Conservation (phyloP, 1,140 invertebrate species). For the Apolygus lucorum region DNA sequence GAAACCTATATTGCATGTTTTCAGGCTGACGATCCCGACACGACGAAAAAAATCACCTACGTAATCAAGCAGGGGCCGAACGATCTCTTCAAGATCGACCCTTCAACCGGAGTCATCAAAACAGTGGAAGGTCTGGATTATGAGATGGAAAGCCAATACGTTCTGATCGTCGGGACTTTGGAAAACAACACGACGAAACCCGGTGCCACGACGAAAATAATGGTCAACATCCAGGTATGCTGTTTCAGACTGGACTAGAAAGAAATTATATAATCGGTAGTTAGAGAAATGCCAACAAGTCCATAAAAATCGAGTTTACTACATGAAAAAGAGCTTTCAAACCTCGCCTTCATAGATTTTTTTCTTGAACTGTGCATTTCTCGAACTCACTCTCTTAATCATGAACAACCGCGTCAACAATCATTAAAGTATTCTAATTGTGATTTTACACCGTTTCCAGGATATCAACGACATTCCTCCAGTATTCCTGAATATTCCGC, state of each 20-base stretch:
- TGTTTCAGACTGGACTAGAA: no score
- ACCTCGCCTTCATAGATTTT: no score
- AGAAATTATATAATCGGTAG: no score
- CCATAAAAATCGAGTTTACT: no score
- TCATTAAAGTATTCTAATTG: no score
- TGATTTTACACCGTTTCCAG: no score
- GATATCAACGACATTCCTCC: constrained; percentile 79
- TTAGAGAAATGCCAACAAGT: no score
- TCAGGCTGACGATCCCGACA: constrained; percentile 68
- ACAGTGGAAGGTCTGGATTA: constrained; percentile 68
- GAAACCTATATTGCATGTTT: constrained; percentile 33
- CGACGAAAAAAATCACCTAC: constrained; percentile 70
- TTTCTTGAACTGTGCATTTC: no score
- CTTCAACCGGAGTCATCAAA: constrained; percentile 64
- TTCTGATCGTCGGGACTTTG: constrained; percentile 66
- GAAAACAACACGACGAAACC: constrained; percentile 62
- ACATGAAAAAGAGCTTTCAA: no score
- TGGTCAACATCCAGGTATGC: constrained; percentile 68
- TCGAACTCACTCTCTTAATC: no score
- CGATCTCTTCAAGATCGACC: constrained; percentile 72
- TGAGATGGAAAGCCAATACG: constrained; percentile 61
- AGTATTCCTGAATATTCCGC: constrained; percentile 67
- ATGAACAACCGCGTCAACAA: no score
- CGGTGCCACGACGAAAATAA: constrained; percentile 64
- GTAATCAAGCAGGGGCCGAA: constrained; percentile 68